Evolutionary conservation across 2,888 invertebrate species (phyloP).

Genomic region (Cinara cedri): DNA sequence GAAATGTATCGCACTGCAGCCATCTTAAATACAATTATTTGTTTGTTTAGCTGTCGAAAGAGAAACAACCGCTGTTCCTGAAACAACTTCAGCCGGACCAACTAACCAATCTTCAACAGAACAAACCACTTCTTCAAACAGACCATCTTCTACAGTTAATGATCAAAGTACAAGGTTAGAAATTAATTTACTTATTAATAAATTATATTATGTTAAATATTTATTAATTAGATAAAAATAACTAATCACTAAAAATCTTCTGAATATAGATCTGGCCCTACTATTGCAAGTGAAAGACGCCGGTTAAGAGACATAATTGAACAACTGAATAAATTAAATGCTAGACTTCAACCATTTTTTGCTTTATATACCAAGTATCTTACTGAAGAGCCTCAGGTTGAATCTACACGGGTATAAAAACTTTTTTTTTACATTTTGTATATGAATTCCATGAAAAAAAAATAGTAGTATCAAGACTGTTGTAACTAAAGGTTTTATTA

Average conservation of each 20-base stretch:
- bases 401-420: constrained; percentile 54
- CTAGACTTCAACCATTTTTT: constrained; percentile 72
- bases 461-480: no score
- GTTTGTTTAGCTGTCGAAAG: constrained; percentile 22
- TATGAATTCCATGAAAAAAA: no score
- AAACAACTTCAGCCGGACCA: constrained; percentile 5
- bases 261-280: constrained; percentile 4
- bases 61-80: constrained; percentile 2
- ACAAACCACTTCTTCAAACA: background rate
- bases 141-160: background rate
- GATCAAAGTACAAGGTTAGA: constrained; percentile 32
- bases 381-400: constrained; percentile 68
- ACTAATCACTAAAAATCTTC: background rate
- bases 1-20: no score
- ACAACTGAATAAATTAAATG: constrained; percentile 66
- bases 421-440: no score
- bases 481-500: background rate
- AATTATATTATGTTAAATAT: background rate
- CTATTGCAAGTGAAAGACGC: background rate
- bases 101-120: constrained; percentile 20
- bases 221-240: background rate
- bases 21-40: no score
- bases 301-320: constrained; percentile 63
- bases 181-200: background rate
- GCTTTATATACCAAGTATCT: constrained; percentile 70